These are phyloP conservation scores for Microdon myrmicae DNA, from an alignment of 2,888 invertebrate species.

Conservation along the genomic window DNA sequence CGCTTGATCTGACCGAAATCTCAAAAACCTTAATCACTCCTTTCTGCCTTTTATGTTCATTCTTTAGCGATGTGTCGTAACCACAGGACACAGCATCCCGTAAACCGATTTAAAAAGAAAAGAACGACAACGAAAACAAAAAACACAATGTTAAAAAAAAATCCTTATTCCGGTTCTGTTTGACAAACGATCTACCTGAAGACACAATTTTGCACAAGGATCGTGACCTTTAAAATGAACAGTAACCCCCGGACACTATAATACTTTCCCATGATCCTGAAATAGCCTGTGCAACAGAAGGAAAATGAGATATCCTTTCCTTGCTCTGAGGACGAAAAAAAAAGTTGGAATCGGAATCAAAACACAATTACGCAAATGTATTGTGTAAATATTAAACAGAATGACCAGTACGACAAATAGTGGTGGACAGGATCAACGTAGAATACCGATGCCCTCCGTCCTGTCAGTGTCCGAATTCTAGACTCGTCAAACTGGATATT, in stretches of 20 bases:
- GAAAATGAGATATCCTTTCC: constrained; percentile 43
- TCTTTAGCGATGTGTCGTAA: constrained; percentile 19
- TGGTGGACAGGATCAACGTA: constrained; percentile 26
- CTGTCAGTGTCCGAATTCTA: neutral
- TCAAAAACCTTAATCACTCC: constrained; percentile 49
- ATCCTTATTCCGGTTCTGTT: constrained; percentile 14
- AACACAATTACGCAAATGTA: constrained; percentile 64
- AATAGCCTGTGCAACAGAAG: neutral
- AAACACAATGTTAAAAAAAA: too few relatives aligned
- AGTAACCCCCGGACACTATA: constrained; percentile 16
- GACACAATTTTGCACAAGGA: constrained; percentile 25
- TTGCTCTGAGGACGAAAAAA: constrained; percentile 27
- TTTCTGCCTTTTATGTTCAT: constrained; percentile 38
- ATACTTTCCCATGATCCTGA: constrained; percentile 43
- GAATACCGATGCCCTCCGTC: constrained; percentile 26
- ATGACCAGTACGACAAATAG: constrained; percentile 52
- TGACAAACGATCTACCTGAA: constrained; percentile 29
- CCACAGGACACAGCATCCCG: constrained; percentile 44
- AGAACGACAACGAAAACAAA: too few relatives aligned
- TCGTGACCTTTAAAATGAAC: constrained; percentile 39
- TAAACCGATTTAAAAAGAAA: constrained; percentile 50
- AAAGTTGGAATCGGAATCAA: constrained; percentile 49
- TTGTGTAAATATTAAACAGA: constrained; percentile 60
- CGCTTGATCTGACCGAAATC: constrained; percentile 51
- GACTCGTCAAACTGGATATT: constrained; percentile 38